Evolutionary conservation across 2,797 vertebrate species (phyloP).

Genomic region (Clarias fuscus): DNA sequence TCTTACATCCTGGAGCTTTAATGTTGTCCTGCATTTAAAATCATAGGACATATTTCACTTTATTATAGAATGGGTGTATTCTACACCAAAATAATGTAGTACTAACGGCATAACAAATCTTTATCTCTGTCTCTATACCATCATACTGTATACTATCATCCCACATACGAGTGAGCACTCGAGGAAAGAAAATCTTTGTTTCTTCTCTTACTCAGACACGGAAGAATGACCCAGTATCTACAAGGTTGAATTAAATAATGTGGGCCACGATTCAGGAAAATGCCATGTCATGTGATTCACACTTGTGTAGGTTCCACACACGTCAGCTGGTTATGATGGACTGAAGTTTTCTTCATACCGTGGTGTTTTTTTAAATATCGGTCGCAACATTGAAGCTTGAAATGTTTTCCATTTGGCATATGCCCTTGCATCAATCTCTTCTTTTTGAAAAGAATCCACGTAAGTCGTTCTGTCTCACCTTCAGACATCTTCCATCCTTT

Average conservation of each 20-base stretch:
- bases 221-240: slow-evolving; percentile 5
- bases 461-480: slow-evolving; percentile 70
- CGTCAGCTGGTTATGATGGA: neutral
- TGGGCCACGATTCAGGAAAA: slow-evolving; percentile 24
- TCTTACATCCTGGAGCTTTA: neutral
- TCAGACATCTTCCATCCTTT: slow-evolving; percentile 93
- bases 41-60: neutral
- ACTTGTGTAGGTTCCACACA: slow-evolving; percentile 2
- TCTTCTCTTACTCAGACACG: slow-evolving; percentile 4
- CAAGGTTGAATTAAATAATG: slow-evolving; percentile 31
- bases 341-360: neutral
- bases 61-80: neutral
- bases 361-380: neutral
- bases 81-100: neutral
- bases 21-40: neutral
- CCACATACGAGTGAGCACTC: neutral
- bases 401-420: neutral
- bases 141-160: neutral
- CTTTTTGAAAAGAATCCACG: neutral
- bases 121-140: neutral
- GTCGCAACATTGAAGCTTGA: neutral
- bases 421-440: neutral
- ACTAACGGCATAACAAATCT: neutral
- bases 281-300: slow-evolving; percentile 29
- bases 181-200: neutral